Percentiles rank a stretch among this genome's conserved stretches.
Conservation (phyloP, 2,888 invertebrate species). For the Patella depressa region DNA sequence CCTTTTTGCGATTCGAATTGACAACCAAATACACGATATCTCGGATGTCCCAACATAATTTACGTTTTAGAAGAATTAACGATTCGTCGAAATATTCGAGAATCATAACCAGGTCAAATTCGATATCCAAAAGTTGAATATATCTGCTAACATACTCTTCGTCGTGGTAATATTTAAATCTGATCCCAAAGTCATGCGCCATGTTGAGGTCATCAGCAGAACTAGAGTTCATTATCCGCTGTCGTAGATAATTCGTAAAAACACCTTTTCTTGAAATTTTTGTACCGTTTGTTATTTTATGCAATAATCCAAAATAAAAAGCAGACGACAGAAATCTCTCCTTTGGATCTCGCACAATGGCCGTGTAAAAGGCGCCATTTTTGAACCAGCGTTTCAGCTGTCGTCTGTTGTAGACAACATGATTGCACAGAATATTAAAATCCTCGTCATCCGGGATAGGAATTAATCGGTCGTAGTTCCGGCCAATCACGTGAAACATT, state of each 20-base stretch:
- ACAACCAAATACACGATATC: slow-evolving; percentile 59
- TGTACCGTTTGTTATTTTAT: slow-evolving; percentile 18
- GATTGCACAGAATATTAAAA: slow-evolving; percentile 54
- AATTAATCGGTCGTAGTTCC: slow-evolving; percentile 41
- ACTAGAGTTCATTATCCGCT: slow-evolving; percentile 2
- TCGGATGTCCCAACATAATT: slow-evolving; percentile 58
- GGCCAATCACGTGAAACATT: slow-evolving; percentile 45
- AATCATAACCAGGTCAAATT: slow-evolving; percentile 61
- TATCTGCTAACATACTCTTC: slow-evolving; percentile 34
- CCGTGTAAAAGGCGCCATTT: slow-evolving; percentile 40
- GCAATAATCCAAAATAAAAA: slow-evolving; percentile 43
- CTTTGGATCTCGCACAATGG: slow-evolving; percentile 45
- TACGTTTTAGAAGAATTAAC: slow-evolving; percentile 58
- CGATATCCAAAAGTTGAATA: slow-evolving; percentile 43
- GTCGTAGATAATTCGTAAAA: slow-evolving; percentile 3
- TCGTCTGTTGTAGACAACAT: slow-evolving; percentile 49
- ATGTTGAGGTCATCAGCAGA: neutral
- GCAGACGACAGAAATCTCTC: slow-evolving; percentile 46
- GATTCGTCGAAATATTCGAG: slow-evolving; percentile 67
- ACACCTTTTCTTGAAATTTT: slow-evolving; percentile 7
- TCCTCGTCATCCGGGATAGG: slow-evolving; percentile 45
- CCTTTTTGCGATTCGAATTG: slow-evolving; percentile 39
- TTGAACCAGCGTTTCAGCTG: slow-evolving; percentile 40
- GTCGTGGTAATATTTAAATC: slow-evolving; percentile 3
- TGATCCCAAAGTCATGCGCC: slow-evolving; percentile 8